These are phyloP conservation scores for Platerodrilus igneus DNA, from an alignment of 2,888 invertebrate genomes.

Conservation along the genomic window DNA sequence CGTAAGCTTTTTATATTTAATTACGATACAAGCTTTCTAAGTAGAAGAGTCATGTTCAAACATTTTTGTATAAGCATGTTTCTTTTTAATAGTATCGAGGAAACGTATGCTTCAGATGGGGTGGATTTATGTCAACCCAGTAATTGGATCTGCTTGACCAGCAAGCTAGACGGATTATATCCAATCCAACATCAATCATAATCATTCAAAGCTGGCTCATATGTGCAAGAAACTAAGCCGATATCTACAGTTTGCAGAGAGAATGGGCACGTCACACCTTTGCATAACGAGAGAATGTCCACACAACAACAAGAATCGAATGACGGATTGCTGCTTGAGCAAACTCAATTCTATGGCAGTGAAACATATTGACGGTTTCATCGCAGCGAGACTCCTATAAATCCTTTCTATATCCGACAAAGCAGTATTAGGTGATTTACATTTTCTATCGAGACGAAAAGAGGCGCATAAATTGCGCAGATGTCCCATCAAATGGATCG, in stretches of 20 bases:
- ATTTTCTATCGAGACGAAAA: conserved; percentile 44
- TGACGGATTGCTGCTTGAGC: conserved; percentile 25
- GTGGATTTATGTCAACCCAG: no score
- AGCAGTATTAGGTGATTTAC: conserved; percentile 41
- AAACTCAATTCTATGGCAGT: conserved; percentile 22
- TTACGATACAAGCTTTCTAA: no score
- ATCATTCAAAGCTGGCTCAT: conserved; percentile 28
- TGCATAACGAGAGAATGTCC: conserved; percentile 26
- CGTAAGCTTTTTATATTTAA: no score
- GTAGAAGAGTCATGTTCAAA: no score
- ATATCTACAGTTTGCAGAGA: conserved; percentile 22
- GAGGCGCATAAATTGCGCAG: conserved; percentile 46
- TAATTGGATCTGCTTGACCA: conserved; percentile 26
- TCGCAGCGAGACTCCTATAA: conserved; percentile 37
- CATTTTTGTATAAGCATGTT: no score
- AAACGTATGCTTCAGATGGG: no score
- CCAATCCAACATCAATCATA: conserved; percentile 29
- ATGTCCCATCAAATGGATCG: conserved; percentile 45
- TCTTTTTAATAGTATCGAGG: no score
- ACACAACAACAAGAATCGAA: conserved; percentile 24
- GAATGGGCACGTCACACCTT: conserved; percentile 21
- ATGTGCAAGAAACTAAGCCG: conserved; percentile 23
- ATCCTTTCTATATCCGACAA: conserved; percentile 28
- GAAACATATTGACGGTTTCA: conserved; percentile 38
- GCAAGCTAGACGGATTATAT: conserved; percentile 26